Base-by-base conservation (phyloP, 2,113 vertebrate genomes). In the Merops nubicus region DNA sequence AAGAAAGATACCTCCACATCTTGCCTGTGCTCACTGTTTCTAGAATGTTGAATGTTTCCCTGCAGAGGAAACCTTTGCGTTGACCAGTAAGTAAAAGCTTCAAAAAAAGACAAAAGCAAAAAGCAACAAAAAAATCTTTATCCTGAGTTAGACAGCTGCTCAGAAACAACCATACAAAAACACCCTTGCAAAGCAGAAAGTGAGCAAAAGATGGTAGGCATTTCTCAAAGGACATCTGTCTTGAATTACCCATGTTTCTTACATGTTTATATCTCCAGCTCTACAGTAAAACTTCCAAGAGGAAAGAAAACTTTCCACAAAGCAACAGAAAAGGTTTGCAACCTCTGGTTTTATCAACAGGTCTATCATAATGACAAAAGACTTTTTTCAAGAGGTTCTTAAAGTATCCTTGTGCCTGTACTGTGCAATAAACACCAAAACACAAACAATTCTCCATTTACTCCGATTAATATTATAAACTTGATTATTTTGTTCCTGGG, bases 11-110 rank as follows among this genome's bases (percentile, higher is more conserved):
- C 34, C n/a, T 73, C 79, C 72, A 22, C 28, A 47, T 59, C 15
- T 73, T 74, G 40, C 38, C 25, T 16, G 43, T 63, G 16, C 22
- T 78, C 59, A n/a, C 45, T 73, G 45, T 40, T 85, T 33, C 33
- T 77, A 63, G 42, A 91, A 64, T 56, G 38, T 93, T 96, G 42
- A 91, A 67, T 53, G 38, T 93, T 96, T 90, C 81, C 91, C 79
- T 80, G 69, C 48, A 70, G 74, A 72, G 31, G 31, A 92, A 86
- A 90, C 68, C 64, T 81, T 78, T 93, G 59, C 64, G 93, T 94
- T 95, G 95, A 94, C 92, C 56, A 8, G 1, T 59, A 42, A 88
- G 23, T 36, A 56, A 13, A 40, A 4, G 53, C 28, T 76, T 64
- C 12, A 83, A 68, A 69, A 69, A 89, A 64, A 85, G 45, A 60